A percentile compares a stretch with the other conserved stretches of the same genome.
phyloP scores from a whole-genome alignment of 2,888 invertebrate species.

The Brenthis hecate region DNA sequence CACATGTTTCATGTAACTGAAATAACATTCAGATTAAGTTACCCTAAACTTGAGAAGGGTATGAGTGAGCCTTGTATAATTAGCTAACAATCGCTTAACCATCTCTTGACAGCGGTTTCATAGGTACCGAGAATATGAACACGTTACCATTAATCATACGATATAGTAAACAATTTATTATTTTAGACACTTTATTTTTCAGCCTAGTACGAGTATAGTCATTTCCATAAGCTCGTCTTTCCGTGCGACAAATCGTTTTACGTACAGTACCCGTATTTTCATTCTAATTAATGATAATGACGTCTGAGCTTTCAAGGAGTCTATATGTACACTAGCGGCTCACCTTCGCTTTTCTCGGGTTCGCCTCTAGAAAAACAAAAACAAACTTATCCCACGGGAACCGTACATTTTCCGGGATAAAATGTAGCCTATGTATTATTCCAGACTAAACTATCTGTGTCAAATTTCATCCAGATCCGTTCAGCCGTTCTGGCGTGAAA shows the following conservation, averaged over 20 bases:
- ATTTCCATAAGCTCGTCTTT: constrained; percentile 35
- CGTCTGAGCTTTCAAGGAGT: too few species aligned
- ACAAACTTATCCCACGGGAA: too few species aligned
- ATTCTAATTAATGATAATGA: too few species aligned
- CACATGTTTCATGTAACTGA: background rate
- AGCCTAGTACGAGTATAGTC: constrained; percentile 22
- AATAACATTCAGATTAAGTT: constrained; percentile 7
- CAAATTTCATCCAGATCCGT: too few species aligned
- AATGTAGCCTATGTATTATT: too few species aligned
- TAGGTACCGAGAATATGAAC: constrained; percentile 43
- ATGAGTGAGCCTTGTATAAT: constrained; percentile 22
- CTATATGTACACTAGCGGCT: too few species aligned
- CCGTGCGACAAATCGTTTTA: constrained; percentile 25
- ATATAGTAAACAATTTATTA: constrained; percentile 39
- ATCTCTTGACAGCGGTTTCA: constrained; percentile 54
- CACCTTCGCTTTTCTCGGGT: too few species aligned
- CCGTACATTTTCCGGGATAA: too few species aligned
- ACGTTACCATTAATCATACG: constrained; percentile 39
- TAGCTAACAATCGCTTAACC: constrained; percentile 28
- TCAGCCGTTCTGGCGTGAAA: too few species aligned
- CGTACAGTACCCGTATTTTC: background rate
- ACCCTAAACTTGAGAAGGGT: constrained; percentile 22
- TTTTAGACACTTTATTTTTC: constrained; percentile 36
- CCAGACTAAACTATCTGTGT: too few species aligned
- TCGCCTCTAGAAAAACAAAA: too few species aligned